A percentile compares a stretch with the other conserved stretches of the same genome.
phyloP scores from a whole-genome alignment of 2,888 invertebrate genomes.

The Noctua comes region DNA sequence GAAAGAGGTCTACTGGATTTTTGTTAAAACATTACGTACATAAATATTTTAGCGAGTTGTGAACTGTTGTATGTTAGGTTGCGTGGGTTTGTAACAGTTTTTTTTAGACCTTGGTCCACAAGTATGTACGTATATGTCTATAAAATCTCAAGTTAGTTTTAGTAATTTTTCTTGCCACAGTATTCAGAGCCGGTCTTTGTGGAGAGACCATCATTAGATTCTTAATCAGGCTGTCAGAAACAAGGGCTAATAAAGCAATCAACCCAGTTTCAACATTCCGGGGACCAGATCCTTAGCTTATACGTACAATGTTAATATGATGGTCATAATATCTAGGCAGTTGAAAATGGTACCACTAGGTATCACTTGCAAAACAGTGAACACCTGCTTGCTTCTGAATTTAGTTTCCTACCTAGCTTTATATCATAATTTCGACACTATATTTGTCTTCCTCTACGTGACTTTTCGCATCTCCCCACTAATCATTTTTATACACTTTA shows the following conservation, averaged over 20 bases:
- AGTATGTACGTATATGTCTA: neutral
- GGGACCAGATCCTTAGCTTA: neutral
- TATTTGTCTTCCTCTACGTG: slow-evolving; percentile 11
- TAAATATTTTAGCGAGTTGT: slow-evolving; percentile 2
- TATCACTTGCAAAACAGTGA: neutral
- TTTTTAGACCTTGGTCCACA: neutral
- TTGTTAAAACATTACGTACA: neutral
- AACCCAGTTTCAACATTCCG: neutral
- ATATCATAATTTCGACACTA: neutral
- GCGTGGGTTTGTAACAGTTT: neutral
- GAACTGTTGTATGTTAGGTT: neutral
- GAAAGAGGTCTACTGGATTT: slow-evolving; percentile 10
- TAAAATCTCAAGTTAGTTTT: neutral
- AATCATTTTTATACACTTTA: slow-evolving; percentile 27
- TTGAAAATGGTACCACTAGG: neutral
- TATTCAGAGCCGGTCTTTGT: neutral
- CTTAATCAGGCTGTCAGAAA: neutral
- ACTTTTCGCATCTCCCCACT: slow-evolving; percentile 16
- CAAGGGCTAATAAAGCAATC: neutral
- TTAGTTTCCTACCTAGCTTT: neutral
- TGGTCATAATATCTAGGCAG: neutral
- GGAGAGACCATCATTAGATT: neutral
- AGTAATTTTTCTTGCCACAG: neutral
- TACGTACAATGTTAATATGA: neutral
- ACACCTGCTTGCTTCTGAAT: neutral